phyloP scores from a whole-genome alignment of 37 sponge, comb jelly and placozoan genomes.

The Ianthella basta region DNA sequence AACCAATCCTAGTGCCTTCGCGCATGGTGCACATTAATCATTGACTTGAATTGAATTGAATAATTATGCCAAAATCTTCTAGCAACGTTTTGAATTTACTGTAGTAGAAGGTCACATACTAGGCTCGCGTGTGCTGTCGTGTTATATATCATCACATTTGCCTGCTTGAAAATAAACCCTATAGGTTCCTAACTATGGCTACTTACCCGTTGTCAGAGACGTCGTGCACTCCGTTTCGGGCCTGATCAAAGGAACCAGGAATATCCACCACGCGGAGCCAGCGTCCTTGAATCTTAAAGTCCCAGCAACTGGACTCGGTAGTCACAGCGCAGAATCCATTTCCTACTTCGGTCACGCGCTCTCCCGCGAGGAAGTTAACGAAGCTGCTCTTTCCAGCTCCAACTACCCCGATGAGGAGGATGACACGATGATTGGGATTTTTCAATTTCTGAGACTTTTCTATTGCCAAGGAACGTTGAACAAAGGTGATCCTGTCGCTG shows the following conservation, averaged over 20 bases:
- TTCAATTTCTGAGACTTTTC: neutral
- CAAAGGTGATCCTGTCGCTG: too few relatives aligned
- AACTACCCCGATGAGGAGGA: neutral
- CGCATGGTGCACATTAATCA: too few relatives aligned
- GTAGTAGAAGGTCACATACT: too few relatives aligned
- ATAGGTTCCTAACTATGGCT: neutral
- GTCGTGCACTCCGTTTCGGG: neutral
- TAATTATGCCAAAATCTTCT: too few relatives aligned
- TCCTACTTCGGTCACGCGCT: neutral
- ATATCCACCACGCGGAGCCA: neutral
- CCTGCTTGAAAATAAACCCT: too few relatives aligned
- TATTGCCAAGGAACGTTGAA: neutral
- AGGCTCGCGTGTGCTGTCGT: too few relatives aligned
- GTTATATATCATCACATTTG: too few relatives aligned
- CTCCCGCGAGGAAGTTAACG: neutral
- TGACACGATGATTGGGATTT: neutral
- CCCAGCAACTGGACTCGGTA: neutral
- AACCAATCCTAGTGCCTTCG: too few relatives aligned
- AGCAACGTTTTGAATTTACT: too few relatives aligned
- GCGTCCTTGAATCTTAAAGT: neutral
- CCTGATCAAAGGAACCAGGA: slow-evolving; percentile 3
- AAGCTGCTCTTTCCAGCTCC: slow-evolving; percentile 27
- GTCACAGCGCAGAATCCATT: neutral
- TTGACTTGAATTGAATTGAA: too few relatives aligned
- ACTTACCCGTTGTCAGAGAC: neutral